Evolutionary conservation across 2,888 invertebrate species (phyloP).

Genomic region (Synanthedon myopaeformis): DNA sequence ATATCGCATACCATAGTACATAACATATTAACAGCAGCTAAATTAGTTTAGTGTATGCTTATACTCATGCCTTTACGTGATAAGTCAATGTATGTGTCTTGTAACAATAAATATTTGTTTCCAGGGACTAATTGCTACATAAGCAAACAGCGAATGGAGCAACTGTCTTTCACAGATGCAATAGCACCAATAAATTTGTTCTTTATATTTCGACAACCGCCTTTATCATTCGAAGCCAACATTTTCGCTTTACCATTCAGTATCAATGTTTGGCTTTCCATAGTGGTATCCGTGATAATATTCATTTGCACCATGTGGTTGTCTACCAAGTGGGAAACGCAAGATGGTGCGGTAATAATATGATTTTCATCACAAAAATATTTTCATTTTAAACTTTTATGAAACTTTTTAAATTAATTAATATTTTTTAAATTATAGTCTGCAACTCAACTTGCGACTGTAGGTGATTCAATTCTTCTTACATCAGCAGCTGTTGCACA

Average conservation of each 20-base stretch:
- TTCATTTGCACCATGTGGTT: constrained; percentile 38
- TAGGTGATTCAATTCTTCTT: background rate
- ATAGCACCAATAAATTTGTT: constrained; percentile 33
- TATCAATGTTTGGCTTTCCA: constrained; percentile 70
- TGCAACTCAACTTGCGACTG: background rate
- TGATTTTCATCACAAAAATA: background rate
- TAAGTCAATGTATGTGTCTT: too few species aligned
- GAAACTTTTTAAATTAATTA: background rate
- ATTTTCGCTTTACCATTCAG: constrained; percentile 75
- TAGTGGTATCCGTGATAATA: constrained; percentile 41
- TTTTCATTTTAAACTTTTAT: background rate
- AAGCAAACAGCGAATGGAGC: constrained; percentile 24
- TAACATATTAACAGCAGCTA: too few species aligned
- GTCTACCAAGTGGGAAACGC: constrained; percentile 42
- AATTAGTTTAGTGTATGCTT: too few species aligned
- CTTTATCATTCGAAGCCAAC: constrained; percentile 72
- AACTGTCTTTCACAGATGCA: constrained; percentile 56
- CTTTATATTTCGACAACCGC: constrained; percentile 76
- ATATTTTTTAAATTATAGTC: background rate
- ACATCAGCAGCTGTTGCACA: constrained; percentile 69
- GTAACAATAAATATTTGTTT: too few species aligned
- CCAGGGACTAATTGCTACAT: constrained; percentile 41
- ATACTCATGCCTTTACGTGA: too few species aligned
- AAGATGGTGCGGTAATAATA: constrained; percentile 17
- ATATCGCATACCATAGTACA: too few species aligned